A percentile compares a stretch with the other conserved stretches of the same genome.
Conservation (phyloP, 1,140 invertebrate genomes). For the Drosophila obscura region DNA sequence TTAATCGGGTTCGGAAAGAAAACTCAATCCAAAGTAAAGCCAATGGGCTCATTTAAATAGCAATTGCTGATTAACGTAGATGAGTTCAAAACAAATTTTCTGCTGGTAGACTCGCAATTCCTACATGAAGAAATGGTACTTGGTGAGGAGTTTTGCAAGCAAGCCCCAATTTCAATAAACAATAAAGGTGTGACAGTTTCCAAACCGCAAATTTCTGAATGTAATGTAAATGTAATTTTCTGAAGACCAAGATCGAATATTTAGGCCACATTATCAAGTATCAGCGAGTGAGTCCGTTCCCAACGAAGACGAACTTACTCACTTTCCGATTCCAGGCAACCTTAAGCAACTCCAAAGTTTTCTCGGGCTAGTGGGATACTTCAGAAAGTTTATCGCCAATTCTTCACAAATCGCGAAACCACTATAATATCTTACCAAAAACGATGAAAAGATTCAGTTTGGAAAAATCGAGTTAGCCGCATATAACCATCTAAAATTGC, state of each 20-base stretch:
- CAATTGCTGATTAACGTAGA: neutral
- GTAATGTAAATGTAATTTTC: slow-evolving; percentile 2
- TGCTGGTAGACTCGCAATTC: neutral
- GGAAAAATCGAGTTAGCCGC: neutral
- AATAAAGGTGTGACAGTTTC: neutral
- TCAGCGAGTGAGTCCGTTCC: neutral
- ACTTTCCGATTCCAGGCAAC: neutral
- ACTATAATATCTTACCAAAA: neutral
- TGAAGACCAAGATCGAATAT: neutral
- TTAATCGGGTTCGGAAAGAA: neutral
- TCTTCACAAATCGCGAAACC: slow-evolving; percentile 4
- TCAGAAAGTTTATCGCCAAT: slow-evolving; percentile 11
- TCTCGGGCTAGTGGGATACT: slow-evolving; percentile 4
- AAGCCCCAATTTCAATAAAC: neutral
- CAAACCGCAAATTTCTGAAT: neutral
- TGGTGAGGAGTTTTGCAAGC: slow-evolving; percentile 7
- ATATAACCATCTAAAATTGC: neutral
- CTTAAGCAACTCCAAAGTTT: slow-evolving; percentile 5
- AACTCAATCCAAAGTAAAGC: neutral
- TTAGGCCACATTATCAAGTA: neutral
- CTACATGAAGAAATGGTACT: neutral
- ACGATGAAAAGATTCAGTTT: slow-evolving; percentile 2
- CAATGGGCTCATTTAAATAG: neutral
- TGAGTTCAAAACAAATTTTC: neutral
- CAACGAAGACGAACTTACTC: neutral